These are phyloP conservation scores for Creontiades dilutus DNA, from an alignment of 2,888 invertebrate species.

Conservation along the genomic window DNA sequence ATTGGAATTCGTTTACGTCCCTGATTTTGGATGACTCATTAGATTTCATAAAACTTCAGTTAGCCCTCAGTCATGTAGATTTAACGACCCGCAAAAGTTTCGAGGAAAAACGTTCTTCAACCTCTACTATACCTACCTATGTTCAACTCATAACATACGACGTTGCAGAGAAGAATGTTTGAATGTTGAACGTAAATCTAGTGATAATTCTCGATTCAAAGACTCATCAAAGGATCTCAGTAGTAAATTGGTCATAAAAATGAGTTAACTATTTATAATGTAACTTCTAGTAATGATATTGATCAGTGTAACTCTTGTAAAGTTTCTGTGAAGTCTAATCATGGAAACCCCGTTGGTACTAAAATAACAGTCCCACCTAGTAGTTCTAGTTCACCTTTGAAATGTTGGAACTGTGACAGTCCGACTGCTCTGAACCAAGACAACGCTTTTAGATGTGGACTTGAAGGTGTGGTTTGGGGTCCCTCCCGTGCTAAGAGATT, in stretches of 20 bases:
- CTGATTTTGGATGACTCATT: conserved; percentile 4
- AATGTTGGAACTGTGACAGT: conserved; percentile 56
- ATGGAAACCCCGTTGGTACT: not conserved
- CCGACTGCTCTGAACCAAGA: conserved; percentile 45
- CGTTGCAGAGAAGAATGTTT: conserved; percentile 40
- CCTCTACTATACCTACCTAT: conserved; percentile 29
- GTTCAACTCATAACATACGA: not conserved
- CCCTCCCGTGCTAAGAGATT: too few species aligned
- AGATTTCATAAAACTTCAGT: conserved; percentile 56
- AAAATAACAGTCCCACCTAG: not conserved
- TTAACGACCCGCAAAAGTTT: conserved; percentile 15
- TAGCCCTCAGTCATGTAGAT: conserved; percentile 60
- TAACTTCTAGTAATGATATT: not conserved
- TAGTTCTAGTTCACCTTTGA: not conserved
- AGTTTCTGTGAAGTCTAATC: not conserved
- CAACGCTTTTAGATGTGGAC: conserved; percentile 57
- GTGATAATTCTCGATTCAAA: not conserved
- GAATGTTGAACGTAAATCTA: not conserved
- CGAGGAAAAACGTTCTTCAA: conserved; percentile 38
- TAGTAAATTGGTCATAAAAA: not conserved
- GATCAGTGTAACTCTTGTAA: not conserved
- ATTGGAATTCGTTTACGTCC: conserved; percentile 34
- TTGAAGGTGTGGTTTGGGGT: conserved; percentile 22
- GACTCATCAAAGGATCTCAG: not conserved
- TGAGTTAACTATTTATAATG: not conserved